Evolutionary conservation across 2,113 vertebrate genomes (phyloP).

Genomic region (Axis porcinus): DNA sequence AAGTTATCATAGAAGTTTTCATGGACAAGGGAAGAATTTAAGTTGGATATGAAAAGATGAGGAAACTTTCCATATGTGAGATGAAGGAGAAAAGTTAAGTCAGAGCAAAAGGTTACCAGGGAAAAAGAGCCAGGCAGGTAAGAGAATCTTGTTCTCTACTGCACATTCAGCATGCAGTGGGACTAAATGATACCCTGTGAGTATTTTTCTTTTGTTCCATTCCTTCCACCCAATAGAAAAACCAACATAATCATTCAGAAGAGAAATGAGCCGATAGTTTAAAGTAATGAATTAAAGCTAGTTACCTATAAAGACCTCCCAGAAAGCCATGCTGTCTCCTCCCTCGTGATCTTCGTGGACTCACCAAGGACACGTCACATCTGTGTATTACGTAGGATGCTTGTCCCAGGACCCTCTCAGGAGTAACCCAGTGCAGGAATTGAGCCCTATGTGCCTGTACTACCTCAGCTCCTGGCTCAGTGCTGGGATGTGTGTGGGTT

Average conservation of each 20-base stretch:
- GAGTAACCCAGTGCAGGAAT: background rate
- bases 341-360: background rate
- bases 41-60: background rate
- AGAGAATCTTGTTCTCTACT: background rate
- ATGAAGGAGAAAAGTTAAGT: background rate
- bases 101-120: no score
- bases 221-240: background rate
- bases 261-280: background rate
- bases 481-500: background rate
- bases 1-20: background rate
- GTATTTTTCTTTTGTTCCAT: background rate
- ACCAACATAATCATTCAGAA: background rate
- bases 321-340: background rate
- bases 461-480: background rate
- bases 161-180: background rate
- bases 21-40: background rate
- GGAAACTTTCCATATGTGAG: background rate
- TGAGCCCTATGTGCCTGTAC: background rate
- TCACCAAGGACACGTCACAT: accelerated
- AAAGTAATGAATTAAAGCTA: background rate
- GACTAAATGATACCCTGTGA: background rate
- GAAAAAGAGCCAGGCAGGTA: background rate
- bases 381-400: accelerated
- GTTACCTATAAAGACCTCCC: background rate
- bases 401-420: background rate